Evolutionary conservation across 2,797 vertebrate species (phyloP), one percentile per base, ranked within the genome.

Genomic region (Rhinatrema bivittatum): DNA sequence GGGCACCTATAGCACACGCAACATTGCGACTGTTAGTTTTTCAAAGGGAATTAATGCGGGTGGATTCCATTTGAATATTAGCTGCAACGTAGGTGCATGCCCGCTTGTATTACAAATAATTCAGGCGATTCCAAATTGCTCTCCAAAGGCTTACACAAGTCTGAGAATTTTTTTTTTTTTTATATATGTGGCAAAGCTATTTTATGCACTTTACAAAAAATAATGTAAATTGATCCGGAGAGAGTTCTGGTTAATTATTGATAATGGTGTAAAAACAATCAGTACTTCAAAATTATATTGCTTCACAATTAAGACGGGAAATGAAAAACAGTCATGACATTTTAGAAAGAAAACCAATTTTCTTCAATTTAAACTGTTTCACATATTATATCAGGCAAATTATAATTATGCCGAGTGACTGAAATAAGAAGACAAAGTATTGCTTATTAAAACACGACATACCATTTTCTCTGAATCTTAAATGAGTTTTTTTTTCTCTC

Each of bases 301-400:
- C 61, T 60, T 64, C 37, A 23, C 70, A 60, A 69, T 58, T 59
- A 45, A 19, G 47, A 3, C 7, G 74, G 66, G 51, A 82, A 82
- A 82, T 76, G 72, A 82, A 72, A 76, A 74, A 74, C 78, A 81
- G n/a, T n/a, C n/a, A n/a, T 80, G 79, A 80, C 78, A 84, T 80
- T 77, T 70, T 71, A 64, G 70, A 78, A 81, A 74, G 65, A 62
- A 79, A 82, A 63, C 66, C 68, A 74, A 79, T 82, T 84, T 79
- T 57, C 68, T 64, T 62, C 52, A 71, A 74, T 67, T 76, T 72
- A 78, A 78, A 81, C 69, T 64, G 67, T 79, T 78, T 66, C 70
- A n/a, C n/a, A n/a, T n/a, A n/a, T 70, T 73, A 62, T 62, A 68
- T 70, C 76, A 80, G 72, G 66, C 46, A 54, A 61, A 76, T 74